These are phyloP conservation scores for Philopedon plagiatum DNA, from an alignment of 2,888 invertebrate species.

Conservation along the genomic window DNA sequence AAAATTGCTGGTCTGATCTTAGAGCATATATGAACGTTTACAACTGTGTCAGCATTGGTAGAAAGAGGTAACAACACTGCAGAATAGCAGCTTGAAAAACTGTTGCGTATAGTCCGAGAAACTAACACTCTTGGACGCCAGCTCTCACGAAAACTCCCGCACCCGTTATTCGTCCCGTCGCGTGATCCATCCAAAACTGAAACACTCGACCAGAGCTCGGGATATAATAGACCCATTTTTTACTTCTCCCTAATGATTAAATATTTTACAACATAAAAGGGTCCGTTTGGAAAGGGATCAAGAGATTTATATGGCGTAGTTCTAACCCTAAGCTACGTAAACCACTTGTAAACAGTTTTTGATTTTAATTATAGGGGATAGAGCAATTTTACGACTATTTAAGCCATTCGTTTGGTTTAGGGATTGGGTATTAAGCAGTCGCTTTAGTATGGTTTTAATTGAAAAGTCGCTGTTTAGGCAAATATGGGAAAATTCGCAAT, in stretches of 20 bases:
- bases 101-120: too few relatives aligned
- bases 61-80: too few relatives aligned
- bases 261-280: not conserved
- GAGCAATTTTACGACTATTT: constrained; percentile 2
- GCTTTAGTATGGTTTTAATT: not conserved
- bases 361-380: constrained; percentile 16
- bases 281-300: not conserved
- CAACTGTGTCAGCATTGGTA: too few relatives aligned
- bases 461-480: not conserved
- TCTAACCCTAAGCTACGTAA: constrained; percentile 11
- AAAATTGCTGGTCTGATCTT: too few relatives aligned
- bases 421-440: not conserved
- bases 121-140: too few relatives aligned
- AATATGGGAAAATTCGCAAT: not conserved
- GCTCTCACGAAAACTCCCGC: too few relatives aligned
- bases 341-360: constrained; percentile 24
- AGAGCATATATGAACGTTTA: too few relatives aligned
- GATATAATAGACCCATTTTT: not conserved
- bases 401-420: not conserved
- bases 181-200: too few relatives aligned
- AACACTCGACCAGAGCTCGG: too few relatives aligned
- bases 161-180: too few relatives aligned
- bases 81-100: too few relatives aligned
- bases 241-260: constrained; percentile 1
- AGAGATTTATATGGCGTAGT: not conserved